Evolutionary conservation across 1,140 invertebrate genomes (phyloP).

Genomic region (Contarinia nasturtii): DNA sequence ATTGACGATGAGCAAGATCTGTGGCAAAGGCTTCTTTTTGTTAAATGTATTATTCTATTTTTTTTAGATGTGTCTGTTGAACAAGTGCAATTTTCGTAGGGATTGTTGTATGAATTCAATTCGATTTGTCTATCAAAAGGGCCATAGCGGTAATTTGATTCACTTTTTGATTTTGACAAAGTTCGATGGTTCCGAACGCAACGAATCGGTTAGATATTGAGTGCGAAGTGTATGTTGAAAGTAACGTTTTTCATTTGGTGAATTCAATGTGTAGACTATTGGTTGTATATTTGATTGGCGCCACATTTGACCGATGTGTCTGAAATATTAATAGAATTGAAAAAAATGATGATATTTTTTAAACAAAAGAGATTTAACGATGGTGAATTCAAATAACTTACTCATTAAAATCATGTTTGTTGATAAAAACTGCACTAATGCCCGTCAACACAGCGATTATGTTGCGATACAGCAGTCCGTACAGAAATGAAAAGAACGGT

Average conservation of each 20-base stretch:
- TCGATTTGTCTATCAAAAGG: too few species aligned
- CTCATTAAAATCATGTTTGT: constrained; percentile 22
- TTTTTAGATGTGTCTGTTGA: too few species aligned
- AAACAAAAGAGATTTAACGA: constrained; percentile 1
- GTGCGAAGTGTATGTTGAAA: constrained; percentile 23
- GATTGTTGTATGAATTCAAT: too few species aligned
- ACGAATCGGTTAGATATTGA: constrained; percentile 22
- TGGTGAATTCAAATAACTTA: constrained; percentile 8
- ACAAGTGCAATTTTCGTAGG: too few species aligned
- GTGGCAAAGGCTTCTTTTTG: too few species aligned
- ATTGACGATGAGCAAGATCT: too few species aligned
- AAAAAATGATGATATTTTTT: constrained; percentile 1
- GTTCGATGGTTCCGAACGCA: constrained; percentile 22
- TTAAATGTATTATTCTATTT: too few species aligned
- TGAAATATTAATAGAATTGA: constrained; percentile 4
- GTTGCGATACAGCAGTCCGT: constrained; percentile 20
- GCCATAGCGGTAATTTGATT: too few species aligned
- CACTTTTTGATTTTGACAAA: constrained; percentile 10
- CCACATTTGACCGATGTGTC: constrained; percentile 21
- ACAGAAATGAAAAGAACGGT: constrained; percentile 20
- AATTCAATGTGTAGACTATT: constrained; percentile 23
- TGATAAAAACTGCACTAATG: constrained; percentile 21
- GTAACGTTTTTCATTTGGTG: constrained; percentile 24
- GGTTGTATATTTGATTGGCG: constrained; percentile 21
- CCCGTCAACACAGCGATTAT: constrained; percentile 23